These are phyloP conservation scores for Chaenogobius annularis DNA, from an alignment of 2,113 vertebrate genomes.

Conservation along the genomic window DNA sequence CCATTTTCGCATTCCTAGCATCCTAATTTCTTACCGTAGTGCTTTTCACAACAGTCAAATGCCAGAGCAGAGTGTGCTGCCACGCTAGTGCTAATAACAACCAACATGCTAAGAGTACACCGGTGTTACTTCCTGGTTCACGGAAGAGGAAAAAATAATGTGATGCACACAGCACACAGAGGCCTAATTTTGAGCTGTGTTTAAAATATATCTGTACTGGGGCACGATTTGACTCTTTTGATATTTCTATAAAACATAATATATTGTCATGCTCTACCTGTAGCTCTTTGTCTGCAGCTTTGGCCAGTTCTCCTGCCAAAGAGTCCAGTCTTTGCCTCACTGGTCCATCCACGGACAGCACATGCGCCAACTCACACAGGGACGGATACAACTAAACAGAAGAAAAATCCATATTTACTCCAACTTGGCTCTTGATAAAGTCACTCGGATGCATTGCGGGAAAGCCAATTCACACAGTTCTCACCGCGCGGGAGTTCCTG, in stretches of 20 bases:
- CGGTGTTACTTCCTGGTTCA: too few relatives aligned
- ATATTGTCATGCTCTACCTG: slow-evolving; percentile 67
- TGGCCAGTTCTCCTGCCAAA: slow-evolving; percentile 86
- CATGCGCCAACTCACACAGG: slow-evolving; percentile 88
- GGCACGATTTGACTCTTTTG: background rate
- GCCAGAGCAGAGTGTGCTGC: too few relatives aligned
- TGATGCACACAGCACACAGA: too few relatives aligned
- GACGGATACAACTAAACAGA: slow-evolving; percentile 84
- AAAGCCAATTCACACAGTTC: slow-evolving; percentile 38
- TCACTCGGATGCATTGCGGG: background rate
- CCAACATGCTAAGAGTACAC: too few relatives aligned
- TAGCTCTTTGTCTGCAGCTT: slow-evolving; percentile 91
- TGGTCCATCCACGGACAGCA: slow-evolving; percentile 86
- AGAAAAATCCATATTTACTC: background rate
- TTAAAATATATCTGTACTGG: background rate
- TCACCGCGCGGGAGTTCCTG: slow-evolving; percentile 89
- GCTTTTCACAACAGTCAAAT: too few relatives aligned
- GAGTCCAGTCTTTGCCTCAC: slow-evolving; percentile 87
- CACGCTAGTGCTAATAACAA: too few relatives aligned
- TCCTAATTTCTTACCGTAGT: too few relatives aligned
- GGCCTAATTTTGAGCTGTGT: background rate
- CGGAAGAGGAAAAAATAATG: too few relatives aligned
- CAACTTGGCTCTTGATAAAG: background rate
- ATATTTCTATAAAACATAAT: too few relatives aligned
- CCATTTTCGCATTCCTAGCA: too few relatives aligned